Conservation (phyloP, 1,140 invertebrate species). For the Calosoma granatense region DNA sequence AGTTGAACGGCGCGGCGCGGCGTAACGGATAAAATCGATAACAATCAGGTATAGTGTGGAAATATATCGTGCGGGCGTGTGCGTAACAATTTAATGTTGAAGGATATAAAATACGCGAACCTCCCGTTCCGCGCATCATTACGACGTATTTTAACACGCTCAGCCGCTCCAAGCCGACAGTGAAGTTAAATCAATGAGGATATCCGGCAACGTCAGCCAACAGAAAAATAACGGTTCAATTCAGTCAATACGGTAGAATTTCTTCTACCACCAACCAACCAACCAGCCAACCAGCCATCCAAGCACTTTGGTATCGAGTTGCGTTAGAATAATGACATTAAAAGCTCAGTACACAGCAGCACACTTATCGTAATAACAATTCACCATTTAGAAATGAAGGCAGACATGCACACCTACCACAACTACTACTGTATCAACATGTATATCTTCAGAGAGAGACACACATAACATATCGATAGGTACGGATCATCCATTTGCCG, state of each 20-base stretch:
- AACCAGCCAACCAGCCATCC: too few species aligned
- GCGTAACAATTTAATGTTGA: not conserved
- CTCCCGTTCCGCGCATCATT: not conserved
- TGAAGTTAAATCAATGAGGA: not conserved
- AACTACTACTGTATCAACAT: too few species aligned
- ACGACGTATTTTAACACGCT: not conserved
- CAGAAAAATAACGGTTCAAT: slow-evolving; percentile 2
- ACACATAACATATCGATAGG: too few species aligned
- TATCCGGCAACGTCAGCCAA: not conserved
- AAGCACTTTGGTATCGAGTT: not conserved
- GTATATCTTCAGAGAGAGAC: too few species aligned
- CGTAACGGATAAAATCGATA: not conserved
- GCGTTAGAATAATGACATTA: slow-evolving; percentile 3
- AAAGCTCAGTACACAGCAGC: not conserved
- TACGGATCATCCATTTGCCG: too few species aligned
- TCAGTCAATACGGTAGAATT: not conserved
- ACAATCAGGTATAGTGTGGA: not conserved
- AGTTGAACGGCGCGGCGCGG: too few species aligned
- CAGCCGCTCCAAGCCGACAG: not conserved
- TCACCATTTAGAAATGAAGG: not conserved
- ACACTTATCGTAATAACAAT: not conserved
- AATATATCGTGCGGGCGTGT: not conserved
- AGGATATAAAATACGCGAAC: not conserved
- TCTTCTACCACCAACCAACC: not conserved
- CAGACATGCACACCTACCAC: too few species aligned